phyloP scores from a whole-genome alignment of 1,140 invertebrate genomes.

The Aphaenogaster floridana region DNA sequence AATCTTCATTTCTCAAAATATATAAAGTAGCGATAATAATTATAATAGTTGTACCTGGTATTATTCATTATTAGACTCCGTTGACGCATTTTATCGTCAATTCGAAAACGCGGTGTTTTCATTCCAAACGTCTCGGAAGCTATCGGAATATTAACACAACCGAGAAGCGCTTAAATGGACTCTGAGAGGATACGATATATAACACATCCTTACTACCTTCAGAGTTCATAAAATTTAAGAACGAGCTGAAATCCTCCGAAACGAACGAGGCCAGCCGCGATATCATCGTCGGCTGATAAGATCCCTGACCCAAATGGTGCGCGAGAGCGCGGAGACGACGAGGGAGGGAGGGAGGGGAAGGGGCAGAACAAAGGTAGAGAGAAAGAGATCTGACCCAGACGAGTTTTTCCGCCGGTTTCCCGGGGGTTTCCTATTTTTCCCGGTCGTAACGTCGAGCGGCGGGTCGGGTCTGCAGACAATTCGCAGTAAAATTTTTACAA shows the following conservation, averaged over 20 bases:
- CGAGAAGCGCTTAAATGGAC: conserved; percentile 15
- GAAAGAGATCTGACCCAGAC: conserved; percentile 82
- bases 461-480: conserved; percentile 85
- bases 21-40: background rate
- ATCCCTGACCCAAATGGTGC: conserved; percentile 76
- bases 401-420: conserved; percentile 82
- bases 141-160: conserved; percentile 13
- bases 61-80: background rate
- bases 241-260: conserved; percentile 42
- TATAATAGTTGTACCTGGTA: background rate
- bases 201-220: background rate
- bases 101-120: background rate
- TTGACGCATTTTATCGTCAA: conserved; percentile 2
- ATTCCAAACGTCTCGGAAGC: background rate
- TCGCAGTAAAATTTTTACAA: conserved; percentile 87
- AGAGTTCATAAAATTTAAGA: conserved; percentile 47
- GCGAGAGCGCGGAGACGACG: background rate
- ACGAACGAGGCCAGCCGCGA: conserved; percentile 21
- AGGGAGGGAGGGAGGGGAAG: background rate
- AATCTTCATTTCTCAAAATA: background rate
- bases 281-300: conserved; percentile 54
- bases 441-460: conserved; percentile 79
- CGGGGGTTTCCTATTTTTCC: conserved; percentile 83
- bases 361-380: conserved; percentile 2
- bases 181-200: background rate